Evolutionary conservation across 2,888 invertebrate genomes (phyloP).

Genomic region (Podabrus alpinus): DNA sequence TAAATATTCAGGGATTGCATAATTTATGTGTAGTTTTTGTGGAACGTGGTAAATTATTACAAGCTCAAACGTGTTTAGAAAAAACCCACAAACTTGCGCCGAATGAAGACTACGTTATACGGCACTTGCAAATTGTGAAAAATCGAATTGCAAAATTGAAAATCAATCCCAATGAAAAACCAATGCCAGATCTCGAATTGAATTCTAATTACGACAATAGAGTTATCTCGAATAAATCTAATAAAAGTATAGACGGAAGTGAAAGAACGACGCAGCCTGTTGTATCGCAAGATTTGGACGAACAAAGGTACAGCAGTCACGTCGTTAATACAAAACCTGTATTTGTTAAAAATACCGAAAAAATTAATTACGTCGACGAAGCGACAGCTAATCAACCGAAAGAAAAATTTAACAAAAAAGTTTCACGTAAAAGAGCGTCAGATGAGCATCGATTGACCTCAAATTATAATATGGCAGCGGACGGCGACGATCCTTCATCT

Average conservation of each 20-base stretch:
- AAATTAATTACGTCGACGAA: constrained; percentile 35
- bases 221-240: constrained; percentile 53
- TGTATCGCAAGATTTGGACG: constrained; percentile 37
- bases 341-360: constrained; percentile 53
- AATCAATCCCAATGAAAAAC: constrained; percentile 44
- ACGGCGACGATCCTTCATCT: constrained; percentile 56
- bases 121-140: constrained; percentile 88
- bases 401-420: constrained; percentile 25
- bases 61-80: constrained; percentile 83
- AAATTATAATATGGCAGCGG: constrained; percentile 40
- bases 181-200: constrained; percentile 47
- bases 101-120: constrained; percentile 85
- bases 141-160: constrained; percentile 62
- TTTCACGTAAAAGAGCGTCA: constrained; percentile 1
- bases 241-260: constrained; percentile 52
- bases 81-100: constrained; percentile 84
- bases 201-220: constrained; percentile 40
- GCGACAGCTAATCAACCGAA: constrained; percentile 26
- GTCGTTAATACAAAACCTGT: constrained; percentile 55
- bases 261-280: constrained; percentile 52
- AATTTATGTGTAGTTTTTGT: constrained; percentile 96
- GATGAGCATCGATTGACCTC: constrained; percentile 5
- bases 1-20: constrained; percentile 92
- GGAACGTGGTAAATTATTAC: constrained; percentile 83
- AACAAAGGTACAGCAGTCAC: constrained; percentile 49